Evolutionary conservation across 2,797 vertebrate genomes (phyloP).

Genomic region (Natrix natrix): DNA sequence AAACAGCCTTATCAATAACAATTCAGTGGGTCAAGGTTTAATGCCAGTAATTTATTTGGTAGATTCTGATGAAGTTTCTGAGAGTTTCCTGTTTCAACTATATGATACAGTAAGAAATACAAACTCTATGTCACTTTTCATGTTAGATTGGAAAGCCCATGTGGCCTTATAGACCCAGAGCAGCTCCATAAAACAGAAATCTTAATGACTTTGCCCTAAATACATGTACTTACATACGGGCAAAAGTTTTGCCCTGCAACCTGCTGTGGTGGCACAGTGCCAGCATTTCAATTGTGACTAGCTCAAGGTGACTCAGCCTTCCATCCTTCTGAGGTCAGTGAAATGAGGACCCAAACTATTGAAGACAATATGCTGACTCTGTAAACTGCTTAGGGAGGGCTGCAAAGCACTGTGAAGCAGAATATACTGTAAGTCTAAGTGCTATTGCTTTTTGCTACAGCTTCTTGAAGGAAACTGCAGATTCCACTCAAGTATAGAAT

Average conservation of each 20-base stretch:
- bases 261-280: neutral
- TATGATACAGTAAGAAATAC: neutral
- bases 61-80: neutral
- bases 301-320: neutral
- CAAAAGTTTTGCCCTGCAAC: neutral
- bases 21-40: neutral
- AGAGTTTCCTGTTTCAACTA: neutral
- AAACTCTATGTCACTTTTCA: neutral
- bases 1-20: neutral
- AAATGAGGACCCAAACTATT: neutral
- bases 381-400: neutral
- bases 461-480: neutral
- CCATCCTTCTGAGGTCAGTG: neutral
- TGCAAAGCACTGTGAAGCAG: neutral
- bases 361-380: neutral
- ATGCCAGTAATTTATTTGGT: neutral
- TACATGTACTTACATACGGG: neutral
- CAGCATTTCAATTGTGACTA: neutral
- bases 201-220: neutral
- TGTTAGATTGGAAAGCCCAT: neutral
- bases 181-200: neutral
- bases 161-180: neutral
- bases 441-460: neutral
- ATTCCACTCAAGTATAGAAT: neutral
- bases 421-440: neutral